These are phyloP conservation scores for Phacellophora camtschatica DNA, from an alignment of 30 jellyfish, hydroid and myxozoan genomes.

Conservation along the genomic window DNA sequence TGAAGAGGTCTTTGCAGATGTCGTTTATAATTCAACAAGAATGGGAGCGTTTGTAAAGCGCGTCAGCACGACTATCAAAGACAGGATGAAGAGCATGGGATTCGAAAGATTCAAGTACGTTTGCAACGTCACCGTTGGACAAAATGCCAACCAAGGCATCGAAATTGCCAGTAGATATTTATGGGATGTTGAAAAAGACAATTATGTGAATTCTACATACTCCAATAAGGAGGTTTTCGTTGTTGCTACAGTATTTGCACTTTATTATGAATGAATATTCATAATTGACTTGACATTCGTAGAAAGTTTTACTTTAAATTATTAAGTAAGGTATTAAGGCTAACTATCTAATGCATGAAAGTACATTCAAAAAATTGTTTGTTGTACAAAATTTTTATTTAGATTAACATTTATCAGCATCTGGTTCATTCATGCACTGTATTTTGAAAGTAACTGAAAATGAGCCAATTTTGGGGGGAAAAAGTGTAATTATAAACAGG, in stretches of 20 bases:
- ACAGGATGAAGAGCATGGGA: conserved; percentile 62
- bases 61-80: conserved; percentile 66
- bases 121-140: conserved; percentile 77
- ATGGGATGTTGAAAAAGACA: conserved; percentile 96
- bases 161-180: conserved; percentile 83
- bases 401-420: too few relatives aligned
- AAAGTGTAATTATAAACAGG: too few relatives aligned
- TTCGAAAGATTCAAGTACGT: conserved; percentile 76
- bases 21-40: conserved; percentile 56
- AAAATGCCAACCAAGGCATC: conserved; percentile 73
- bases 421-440: too few relatives aligned
- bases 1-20: conserved; percentile 57
- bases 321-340: too few relatives aligned
- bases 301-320: too few relatives aligned
- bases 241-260: conserved; percentile 77
- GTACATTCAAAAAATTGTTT: too few relatives aligned
- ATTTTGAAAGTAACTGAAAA: too few relatives aligned
- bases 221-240: conserved; percentile 44
- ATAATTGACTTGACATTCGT: too few relatives aligned
- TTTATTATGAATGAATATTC: conserved; percentile 72
- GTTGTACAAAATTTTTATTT: too few relatives aligned
- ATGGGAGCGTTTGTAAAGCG: conserved; percentile 62
- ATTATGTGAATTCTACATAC: conserved; percentile 64
- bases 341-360: too few relatives aligned
- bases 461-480: too few relatives aligned